These are phyloP conservation scores for Drosophila subquinaria DNA, from an alignment of 2,888 invertebrate species.

Conservation along the genomic window DNA sequence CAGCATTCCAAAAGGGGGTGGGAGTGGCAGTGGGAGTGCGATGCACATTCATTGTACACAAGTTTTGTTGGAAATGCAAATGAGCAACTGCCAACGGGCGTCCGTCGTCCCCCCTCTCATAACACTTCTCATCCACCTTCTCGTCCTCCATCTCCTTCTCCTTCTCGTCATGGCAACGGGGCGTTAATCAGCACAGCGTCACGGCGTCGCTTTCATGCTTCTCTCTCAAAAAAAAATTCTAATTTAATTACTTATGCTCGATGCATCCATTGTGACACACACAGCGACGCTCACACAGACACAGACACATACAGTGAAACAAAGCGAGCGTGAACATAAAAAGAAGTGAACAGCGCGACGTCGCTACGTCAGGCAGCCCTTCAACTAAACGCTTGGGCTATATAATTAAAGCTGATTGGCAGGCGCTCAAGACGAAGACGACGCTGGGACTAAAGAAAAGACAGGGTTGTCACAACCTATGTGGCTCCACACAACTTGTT, in stretches of 20 bases:
- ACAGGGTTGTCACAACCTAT: slow-evolving; percentile 1
- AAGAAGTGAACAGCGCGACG: slow-evolving; percentile 56
- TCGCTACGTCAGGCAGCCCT: slow-evolving; percentile 33
- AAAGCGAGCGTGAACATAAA: slow-evolving; percentile 71
- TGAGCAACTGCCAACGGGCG: slow-evolving; percentile 65
- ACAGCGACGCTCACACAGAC: slow-evolving; percentile 58
- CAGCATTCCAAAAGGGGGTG: slow-evolving; percentile 31
- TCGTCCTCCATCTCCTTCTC: background rate
- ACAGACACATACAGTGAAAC: slow-evolving; percentile 20
- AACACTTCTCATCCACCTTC: background rate
- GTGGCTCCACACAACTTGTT: background rate
- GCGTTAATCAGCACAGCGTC: slow-evolving; percentile 70
- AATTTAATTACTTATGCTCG: slow-evolving; percentile 85
- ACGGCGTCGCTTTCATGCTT: slow-evolving; percentile 65
- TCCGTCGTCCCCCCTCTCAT: background rate
- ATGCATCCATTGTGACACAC: slow-evolving; percentile 81
- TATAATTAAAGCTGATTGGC: slow-evolving; percentile 77
- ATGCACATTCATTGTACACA: slow-evolving; percentile 36
- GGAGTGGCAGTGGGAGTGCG: slow-evolving; percentile 2
- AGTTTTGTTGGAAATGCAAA: slow-evolving; percentile 67
- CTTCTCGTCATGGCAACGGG: slow-evolving; percentile 66
- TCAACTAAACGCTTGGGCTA: slow-evolving; percentile 44
- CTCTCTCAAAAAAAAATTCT: slow-evolving; percentile 77
- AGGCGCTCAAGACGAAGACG: slow-evolving; percentile 25
- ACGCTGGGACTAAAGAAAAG: background rate